These are phyloP conservation scores for Anser brachyrhynchus DNA, from an alignment of 2,113 vertebrate species.

Conservation along the genomic window DNA sequence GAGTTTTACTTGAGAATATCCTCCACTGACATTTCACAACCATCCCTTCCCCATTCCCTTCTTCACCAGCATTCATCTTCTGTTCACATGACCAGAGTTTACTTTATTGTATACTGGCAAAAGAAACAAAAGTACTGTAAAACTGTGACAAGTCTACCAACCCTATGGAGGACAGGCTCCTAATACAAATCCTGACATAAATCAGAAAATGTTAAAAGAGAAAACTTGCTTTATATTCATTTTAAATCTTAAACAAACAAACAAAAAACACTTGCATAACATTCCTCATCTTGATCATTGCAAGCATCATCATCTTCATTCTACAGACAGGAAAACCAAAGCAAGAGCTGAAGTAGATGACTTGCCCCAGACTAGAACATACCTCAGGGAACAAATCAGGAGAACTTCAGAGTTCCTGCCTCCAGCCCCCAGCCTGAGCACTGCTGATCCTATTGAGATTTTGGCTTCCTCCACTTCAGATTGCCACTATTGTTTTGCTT, in stretches of 20 bases:
- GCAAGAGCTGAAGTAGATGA: background rate
- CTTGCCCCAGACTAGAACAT: background rate
- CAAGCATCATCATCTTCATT: background rate
- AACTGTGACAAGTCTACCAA: background rate
- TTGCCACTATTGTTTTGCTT: background rate
- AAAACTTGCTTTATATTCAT: background rate
- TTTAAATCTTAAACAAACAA: background rate
- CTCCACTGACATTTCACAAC: background rate
- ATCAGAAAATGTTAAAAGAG: background rate
- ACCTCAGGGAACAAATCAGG: background rate
- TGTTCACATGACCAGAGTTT: background rate
- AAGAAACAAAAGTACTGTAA: background rate
- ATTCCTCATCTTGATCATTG: background rate
- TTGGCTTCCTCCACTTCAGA: background rate
- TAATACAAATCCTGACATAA: background rate
- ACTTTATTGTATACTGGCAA: background rate
- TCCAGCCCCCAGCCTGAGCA: background rate
- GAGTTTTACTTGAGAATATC: background rate
- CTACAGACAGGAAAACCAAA: background rate
- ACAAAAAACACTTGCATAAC: background rate
- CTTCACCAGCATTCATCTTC: background rate
- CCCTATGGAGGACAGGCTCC: background rate
- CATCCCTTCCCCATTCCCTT: background rate
- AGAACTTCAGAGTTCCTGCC: background rate
- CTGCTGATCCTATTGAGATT: background rate